Percentiles rank a stretch among this genome's conserved stretches.
phyloP scores from a whole-genome alignment of 2,888 invertebrate species.

The Chrysolina americana region DNA sequence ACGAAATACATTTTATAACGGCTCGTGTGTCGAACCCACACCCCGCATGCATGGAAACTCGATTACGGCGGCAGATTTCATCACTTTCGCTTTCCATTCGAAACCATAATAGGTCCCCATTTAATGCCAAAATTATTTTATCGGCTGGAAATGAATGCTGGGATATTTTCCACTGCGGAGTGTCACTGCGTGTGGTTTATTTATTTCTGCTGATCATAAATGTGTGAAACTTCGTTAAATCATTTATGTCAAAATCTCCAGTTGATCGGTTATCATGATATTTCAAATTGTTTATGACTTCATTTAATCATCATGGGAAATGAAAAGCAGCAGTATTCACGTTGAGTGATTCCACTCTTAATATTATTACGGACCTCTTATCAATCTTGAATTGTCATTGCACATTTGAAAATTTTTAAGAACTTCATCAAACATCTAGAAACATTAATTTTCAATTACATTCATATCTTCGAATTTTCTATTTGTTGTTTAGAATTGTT shows the following conservation, averaged over 20 bases:
- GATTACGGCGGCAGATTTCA: constrained; percentile 10
- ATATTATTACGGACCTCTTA: too few relatives aligned
- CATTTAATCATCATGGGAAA: not conserved
- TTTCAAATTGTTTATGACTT: not conserved
- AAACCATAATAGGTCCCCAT: constrained; percentile 18
- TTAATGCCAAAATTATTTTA: constrained; percentile 7
- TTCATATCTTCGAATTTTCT: too few relatives aligned
- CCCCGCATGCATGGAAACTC: constrained; percentile 16
- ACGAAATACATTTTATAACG: constrained; percentile 16
- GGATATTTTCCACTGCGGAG: not conserved
- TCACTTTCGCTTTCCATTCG: constrained; percentile 10
- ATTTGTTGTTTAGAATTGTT: too few relatives aligned
- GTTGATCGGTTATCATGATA: not conserved
- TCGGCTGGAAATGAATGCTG: constrained; percentile 16
- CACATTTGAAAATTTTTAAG: too few relatives aligned
- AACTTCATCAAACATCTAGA: too few relatives aligned
- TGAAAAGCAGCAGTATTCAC: too few relatives aligned
- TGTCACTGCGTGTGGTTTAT: not conserved
- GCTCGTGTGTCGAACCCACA: constrained; percentile 11
- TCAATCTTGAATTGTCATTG: too few relatives aligned
- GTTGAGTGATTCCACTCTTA: too few relatives aligned
- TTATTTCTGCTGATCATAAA: constrained; percentile 5
- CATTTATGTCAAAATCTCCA: not conserved
- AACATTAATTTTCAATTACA: too few relatives aligned
- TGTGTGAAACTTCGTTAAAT: not conserved